Evolutionary conservation across 2,113 vertebrate genomes (phyloP).

Genomic region (Dendropsophus ebraccatus): DNA sequence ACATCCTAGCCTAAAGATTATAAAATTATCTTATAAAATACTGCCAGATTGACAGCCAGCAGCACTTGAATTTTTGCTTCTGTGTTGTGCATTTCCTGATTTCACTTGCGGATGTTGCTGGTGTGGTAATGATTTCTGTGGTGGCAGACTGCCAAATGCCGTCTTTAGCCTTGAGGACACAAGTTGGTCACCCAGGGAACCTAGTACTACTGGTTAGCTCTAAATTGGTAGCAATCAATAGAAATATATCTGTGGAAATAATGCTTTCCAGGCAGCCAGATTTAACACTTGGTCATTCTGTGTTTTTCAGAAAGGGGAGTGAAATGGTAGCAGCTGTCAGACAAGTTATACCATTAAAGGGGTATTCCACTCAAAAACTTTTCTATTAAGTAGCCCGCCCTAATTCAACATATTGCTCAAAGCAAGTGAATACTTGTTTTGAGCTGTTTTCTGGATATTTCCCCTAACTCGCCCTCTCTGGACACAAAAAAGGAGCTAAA

Average conservation of each 20-base stretch:
- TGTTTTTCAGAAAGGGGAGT: too few relatives aligned
- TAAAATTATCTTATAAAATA: neutral
- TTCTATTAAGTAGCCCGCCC: too few relatives aligned
- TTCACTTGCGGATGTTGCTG: neutral
- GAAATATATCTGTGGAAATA: constrained; percentile 16
- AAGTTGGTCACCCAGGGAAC: constrained; percentile 2
- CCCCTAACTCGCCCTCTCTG: too few relatives aligned
- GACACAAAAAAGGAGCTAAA: too few relatives aligned
- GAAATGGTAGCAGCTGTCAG: neutral
- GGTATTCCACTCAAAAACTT: too few relatives aligned
- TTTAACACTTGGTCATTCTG: neutral
- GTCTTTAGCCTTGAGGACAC: neutral
- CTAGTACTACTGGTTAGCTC: neutral
- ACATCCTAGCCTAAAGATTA: too few relatives aligned
- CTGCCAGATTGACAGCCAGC: neutral
- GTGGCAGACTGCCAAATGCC: neutral
- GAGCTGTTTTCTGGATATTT: too few relatives aligned
- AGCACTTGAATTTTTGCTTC: too few relatives aligned
- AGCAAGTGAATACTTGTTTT: too few relatives aligned
- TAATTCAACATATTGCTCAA: too few relatives aligned
- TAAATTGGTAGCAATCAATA: neutral
- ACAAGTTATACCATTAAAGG: too few relatives aligned
- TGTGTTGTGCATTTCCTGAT: neutral
- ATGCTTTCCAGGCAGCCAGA: neutral
- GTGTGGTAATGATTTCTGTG: constrained; percentile 33